Evolutionary conservation across 2,797 vertebrate genomes (phyloP).

Genomic region (Sylvilagus floridanus): DNA sequence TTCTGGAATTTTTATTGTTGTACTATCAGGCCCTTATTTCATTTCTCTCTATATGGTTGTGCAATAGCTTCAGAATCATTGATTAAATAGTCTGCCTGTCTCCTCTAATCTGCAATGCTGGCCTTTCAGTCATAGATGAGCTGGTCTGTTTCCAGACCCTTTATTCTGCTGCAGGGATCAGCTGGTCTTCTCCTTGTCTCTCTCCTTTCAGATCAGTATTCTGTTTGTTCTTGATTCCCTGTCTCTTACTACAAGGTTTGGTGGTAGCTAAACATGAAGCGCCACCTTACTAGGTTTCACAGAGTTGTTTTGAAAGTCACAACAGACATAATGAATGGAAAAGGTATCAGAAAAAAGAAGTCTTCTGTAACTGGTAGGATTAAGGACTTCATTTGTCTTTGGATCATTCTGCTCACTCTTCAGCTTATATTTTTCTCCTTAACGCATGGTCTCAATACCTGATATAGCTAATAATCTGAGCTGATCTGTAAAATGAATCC

Average conservation of each 20-base stretch:
- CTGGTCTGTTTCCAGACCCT: too few species aligned
- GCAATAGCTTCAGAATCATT: neutral
- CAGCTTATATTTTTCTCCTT: neutral
- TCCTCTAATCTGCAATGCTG: fast-evolving
- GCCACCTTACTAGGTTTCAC: neutral
- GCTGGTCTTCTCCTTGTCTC: neutral
- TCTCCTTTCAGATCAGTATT: neutral
- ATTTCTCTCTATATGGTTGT: neutral
- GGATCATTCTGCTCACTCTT: neutral
- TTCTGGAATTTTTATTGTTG: neutral
- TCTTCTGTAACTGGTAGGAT: neutral
- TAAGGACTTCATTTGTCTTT: neutral
- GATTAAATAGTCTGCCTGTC: neutral
- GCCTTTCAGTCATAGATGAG: too few species aligned
- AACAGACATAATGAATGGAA: neutral
- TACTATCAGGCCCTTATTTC: neutral
- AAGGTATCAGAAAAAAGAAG: neutral
- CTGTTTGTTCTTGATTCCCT: neutral
- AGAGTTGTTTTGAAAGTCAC: neutral
- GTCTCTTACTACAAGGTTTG: neutral
- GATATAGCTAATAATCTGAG: neutral
- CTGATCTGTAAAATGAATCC: neutral
- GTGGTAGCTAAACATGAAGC: neutral
- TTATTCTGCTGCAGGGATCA: neutral
- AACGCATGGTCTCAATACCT: fast-evolving